Evolutionary conservation across 2,797 vertebrate species (phyloP), one percentile per base, ranked within the genome.

Genomic region (Sylvilagus floridanus): DNA sequence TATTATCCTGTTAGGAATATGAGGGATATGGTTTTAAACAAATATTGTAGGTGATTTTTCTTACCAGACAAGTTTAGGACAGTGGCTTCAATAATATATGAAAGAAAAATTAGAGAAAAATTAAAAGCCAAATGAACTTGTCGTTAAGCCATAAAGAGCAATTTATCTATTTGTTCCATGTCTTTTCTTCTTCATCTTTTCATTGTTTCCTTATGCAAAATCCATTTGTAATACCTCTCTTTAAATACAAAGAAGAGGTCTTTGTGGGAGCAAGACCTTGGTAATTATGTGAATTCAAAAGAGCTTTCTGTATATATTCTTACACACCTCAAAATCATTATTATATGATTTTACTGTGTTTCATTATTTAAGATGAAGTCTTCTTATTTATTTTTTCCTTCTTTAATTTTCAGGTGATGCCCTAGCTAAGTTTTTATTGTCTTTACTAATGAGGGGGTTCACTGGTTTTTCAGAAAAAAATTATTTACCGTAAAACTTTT

Each of bases 241-340:
- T 89, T 89, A 69, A 14, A 71, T 78, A 12, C 19, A 77, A 7
- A 69, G 54, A 90, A 83, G 91, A 50, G 12, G 26, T 52, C 26
- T 87, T 78, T 2, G n/a, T 26, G 72, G 21, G 66, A 81, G 14
- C 26, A 37, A 11, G 22, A 1, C 13, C 5, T 35, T 37, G 26
- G 32, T 65, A 87, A 11, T 75, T 30, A 87, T 35, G 4, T 22
- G 10, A 24, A 4, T 90, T 79, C 65, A 57, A 21, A 42, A 86
- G 54, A 73, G 10, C 35, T 14, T 84, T 42, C 32, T 75, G 9
- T 60, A 30, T 77, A 87, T 17, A 57, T 65, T 82, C 60, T 93
- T 17, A 66, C 52, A 91, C 72, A 28, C 24, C 28, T 90, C 90
- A 95, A 89, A 92, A 78, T 73, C 26, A 35, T 63, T 73, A 73